These are phyloP conservation scores for Acronicta leporina DNA, from an alignment of 2,888 invertebrate genomes.

Conservation along the genomic window DNA sequence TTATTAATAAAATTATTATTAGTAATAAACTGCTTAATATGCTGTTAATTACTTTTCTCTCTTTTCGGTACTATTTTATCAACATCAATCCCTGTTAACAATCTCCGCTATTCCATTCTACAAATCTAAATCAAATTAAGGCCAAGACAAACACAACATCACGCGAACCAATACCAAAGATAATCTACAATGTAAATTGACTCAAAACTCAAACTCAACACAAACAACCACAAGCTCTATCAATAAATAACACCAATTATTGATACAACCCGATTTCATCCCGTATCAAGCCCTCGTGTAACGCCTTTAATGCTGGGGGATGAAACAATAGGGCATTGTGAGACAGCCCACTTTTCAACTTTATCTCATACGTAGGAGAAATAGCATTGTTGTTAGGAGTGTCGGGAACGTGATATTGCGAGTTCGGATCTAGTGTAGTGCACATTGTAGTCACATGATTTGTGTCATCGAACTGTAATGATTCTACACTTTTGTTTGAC, in stretches of 20 bases:
- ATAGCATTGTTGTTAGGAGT: constrained; percentile 31
- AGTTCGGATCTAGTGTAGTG: constrained; percentile 1
- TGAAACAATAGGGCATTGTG: constrained; percentile 51
- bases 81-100: constrained; percentile 3
- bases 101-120: not conserved
- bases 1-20: too few relatives aligned
- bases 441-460: not conserved
- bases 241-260: constrained; percentile 50
- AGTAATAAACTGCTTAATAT: too few relatives aligned
- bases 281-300: constrained; percentile 7
- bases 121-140: constrained; percentile 18
- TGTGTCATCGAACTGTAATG: not conserved
- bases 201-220: constrained; percentile 33
- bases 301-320: constrained; percentile 31
- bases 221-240: constrained; percentile 32
- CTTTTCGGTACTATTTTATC: not conserved
- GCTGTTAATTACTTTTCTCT: too few relatives aligned
- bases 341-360: constrained; percentile 45
- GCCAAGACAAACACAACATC: constrained; percentile 34
- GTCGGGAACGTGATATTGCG: constrained; percentile 14
- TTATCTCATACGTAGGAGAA: constrained; percentile 29
- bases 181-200: constrained; percentile 41
- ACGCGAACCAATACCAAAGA: constrained; percentile 32
- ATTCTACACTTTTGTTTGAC: not conserved
- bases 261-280: constrained; percentile 27